A percentile compares a stretch with the other conserved stretches of the same genome.
Evolutionary conservation across 2,888 invertebrate genomes (phyloP).

Genomic region (Bruchidius siliquastri): DNA sequence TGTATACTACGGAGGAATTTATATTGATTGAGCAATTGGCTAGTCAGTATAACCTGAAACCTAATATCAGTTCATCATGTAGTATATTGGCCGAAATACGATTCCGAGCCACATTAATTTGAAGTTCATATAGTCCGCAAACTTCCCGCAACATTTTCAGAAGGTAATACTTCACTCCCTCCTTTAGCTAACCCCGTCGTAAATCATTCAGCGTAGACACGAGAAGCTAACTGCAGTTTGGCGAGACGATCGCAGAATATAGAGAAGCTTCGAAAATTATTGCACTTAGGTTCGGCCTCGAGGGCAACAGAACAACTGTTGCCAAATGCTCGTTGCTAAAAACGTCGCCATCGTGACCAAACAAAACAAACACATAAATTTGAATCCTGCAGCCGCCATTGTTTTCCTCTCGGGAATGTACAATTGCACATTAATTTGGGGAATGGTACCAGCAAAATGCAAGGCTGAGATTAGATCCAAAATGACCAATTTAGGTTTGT

Average conservation of each 20-base stretch:
- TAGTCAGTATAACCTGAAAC: no score
- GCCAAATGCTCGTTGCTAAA: background rate
- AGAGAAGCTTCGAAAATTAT: background rate
- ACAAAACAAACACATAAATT: background rate
- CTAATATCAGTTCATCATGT: no score
- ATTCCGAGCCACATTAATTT: background rate
- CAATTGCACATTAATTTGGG: background rate
- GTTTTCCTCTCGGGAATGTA: background rate
- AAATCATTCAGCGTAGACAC: background rate
- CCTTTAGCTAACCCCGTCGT: background rate
- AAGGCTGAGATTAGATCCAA: background rate
- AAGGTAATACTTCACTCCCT: background rate
- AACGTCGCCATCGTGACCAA: background rate
- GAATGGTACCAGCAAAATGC: background rate
- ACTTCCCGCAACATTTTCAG: background rate
- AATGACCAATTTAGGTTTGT: background rate
- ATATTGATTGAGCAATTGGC: no score
- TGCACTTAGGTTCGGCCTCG: background rate
- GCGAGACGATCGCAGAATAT: background rate
- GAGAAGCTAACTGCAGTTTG: background rate
- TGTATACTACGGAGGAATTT: no score
- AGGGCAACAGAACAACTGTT: background rate
- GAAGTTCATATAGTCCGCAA: background rate
- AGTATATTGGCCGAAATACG: background rate
- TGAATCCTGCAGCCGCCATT: background rate